phyloP scores from a whole-genome alignment of 92 coral and sea anemone genomes.

The Zoanthus sansibaricus region DNA sequence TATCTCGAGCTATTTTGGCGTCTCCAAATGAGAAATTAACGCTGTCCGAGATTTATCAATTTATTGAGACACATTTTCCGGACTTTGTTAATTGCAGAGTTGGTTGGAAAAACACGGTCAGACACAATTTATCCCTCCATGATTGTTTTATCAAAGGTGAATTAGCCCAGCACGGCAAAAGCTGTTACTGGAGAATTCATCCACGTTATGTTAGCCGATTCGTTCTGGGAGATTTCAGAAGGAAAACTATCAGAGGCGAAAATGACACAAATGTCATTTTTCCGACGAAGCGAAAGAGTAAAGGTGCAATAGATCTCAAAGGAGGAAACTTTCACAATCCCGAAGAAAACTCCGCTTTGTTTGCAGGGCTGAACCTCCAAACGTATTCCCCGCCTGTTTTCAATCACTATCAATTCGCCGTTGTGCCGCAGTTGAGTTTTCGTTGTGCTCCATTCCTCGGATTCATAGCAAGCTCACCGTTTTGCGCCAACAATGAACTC shows the following conservation, averaged over 20 bases:
- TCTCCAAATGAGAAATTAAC: conserved; percentile 70
- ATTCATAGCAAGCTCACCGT: conserved; percentile 8
- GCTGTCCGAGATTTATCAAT: conserved; percentile 77
- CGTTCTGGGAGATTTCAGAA: conserved; percentile 73
- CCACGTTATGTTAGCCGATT: conserved; percentile 73
- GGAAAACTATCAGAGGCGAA: conserved; percentile 56
- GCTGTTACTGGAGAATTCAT: conserved; percentile 87
- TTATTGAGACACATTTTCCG: conserved; percentile 72
- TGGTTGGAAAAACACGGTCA: conserved; percentile 97
- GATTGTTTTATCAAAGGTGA: conserved; percentile 91
- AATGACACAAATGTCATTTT: background rate
- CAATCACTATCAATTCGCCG: conserved; percentile 7
- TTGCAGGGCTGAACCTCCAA: conserved; percentile 14
- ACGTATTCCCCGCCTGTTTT: conserved; percentile 4
- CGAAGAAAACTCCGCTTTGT: conserved; percentile 7
- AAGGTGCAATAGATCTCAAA: conserved; percentile 1
- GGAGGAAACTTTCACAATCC: conserved; percentile 8
- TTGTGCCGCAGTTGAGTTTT: conserved; percentile 9
- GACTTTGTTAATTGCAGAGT: conserved; percentile 74
- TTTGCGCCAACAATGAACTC: background rate
- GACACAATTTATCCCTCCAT: conserved; percentile 90
- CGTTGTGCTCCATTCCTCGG: conserved; percentile 21
- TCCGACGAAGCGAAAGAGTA: background rate
- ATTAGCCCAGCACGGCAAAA: conserved; percentile 68
- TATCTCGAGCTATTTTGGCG: conserved; percentile 78